Evolutionary conservation across 1,140 invertebrate genomes (phyloP).

Genomic region (Drosophila willistoni): DNA sequence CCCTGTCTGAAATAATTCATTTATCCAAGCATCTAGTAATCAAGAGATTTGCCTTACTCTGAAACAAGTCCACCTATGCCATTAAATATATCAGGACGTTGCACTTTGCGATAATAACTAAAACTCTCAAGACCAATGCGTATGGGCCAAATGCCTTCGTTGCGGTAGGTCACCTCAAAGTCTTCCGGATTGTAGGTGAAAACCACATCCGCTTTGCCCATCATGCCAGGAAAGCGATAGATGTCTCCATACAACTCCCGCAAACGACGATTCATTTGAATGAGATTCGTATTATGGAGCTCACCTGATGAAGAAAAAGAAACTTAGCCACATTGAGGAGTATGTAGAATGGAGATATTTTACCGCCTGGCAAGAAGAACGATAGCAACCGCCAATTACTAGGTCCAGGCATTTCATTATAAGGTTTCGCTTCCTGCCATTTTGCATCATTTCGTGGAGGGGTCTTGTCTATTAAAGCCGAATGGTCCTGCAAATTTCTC

Average conservation of each 20-base stretch:
- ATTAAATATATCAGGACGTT: constrained; percentile 66
- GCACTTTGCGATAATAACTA: constrained; percentile 64
- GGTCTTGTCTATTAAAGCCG: constrained; percentile 40
- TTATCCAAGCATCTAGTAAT: not conserved
- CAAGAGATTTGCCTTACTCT: constrained; percentile 36
- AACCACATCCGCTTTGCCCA: constrained; percentile 68
- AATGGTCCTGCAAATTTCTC: constrained; percentile 34
- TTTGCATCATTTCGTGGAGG: constrained; percentile 49
- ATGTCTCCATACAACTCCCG: constrained; percentile 69
- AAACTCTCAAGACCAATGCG: constrained; percentile 68
- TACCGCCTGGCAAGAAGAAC: constrained; percentile 69
- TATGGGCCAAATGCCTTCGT: constrained; percentile 79
- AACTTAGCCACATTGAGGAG: not conserved
- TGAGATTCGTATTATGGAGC: constrained; percentile 54
- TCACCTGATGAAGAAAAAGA: constrained; percentile 35
- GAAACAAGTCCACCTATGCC: constrained; percentile 64
- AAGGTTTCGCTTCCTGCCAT: constrained; percentile 64
- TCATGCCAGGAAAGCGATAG: constrained; percentile 58
- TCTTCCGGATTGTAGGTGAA: constrained; percentile 72
- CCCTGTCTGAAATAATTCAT: constrained; percentile 48
- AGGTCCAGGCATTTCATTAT: constrained; percentile 58
- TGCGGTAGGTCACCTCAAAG: constrained; percentile 67
- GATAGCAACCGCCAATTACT: constrained; percentile 38
- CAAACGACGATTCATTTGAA: constrained; percentile 61
- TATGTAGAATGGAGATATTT: not conserved